Evolutionary conservation across 2,797 vertebrate genomes (phyloP).

Genomic region (Gobio occitaniae): DNA sequence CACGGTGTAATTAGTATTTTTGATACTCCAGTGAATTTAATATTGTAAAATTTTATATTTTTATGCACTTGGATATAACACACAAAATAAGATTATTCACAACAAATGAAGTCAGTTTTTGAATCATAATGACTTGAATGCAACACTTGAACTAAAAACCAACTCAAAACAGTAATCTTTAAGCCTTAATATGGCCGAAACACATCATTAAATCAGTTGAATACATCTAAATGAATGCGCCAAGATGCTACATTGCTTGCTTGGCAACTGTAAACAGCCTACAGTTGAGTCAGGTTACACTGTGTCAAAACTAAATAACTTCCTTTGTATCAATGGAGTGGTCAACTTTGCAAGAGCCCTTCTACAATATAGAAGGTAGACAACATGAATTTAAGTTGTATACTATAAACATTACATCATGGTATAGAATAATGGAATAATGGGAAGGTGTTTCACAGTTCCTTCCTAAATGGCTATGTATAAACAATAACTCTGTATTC

Average conservation of each 20-base stretch:
- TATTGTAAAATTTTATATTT: neutral
- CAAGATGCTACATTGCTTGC: neutral
- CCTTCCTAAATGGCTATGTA: neutral
- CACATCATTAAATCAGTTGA: neutral
- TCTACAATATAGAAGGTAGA: neutral
- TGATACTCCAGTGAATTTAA: neutral
- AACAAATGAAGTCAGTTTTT: neutral
- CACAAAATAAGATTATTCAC: neutral
- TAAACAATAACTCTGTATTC: neutral
- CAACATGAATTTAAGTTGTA: neutral
- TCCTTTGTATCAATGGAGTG: neutral
- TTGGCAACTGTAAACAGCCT: neutral
- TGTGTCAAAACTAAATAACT: neutral
- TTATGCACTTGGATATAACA: neutral
- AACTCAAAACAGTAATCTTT: neutral
- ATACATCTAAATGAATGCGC: neutral
- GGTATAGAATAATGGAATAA: too few species aligned
- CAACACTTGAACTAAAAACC: neutral
- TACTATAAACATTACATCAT: neutral
- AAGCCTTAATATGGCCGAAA: neutral
- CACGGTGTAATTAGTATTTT: neutral
- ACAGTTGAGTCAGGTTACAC: neutral
- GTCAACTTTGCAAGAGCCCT: neutral
- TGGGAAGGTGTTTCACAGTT: neutral
- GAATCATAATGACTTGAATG: too few species aligned